Conservation (phyloP, 2,113 vertebrate species). For the Gallinago media region DNA sequence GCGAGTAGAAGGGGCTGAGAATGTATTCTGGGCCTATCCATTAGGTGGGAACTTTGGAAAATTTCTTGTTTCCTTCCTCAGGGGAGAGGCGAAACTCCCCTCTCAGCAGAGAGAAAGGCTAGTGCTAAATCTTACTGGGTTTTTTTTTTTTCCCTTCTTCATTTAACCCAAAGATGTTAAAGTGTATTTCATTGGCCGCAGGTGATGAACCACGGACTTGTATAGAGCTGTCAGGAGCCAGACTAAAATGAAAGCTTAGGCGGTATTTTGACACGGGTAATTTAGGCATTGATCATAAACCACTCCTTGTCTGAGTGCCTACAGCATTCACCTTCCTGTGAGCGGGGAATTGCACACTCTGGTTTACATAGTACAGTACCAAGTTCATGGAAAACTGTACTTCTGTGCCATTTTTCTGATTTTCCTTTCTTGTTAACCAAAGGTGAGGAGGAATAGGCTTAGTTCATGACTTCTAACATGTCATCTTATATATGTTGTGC, state of each 20-base stretch:
- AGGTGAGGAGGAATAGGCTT: neutral
- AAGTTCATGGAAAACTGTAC: neutral
- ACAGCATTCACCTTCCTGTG: neutral
- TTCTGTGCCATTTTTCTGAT: neutral
- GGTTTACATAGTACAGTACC: accelerated
- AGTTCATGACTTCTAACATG: neutral
- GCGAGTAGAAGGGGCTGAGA: neutral
- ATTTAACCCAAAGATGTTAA: neutral
- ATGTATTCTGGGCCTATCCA: neutral
- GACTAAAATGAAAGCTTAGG: neutral
- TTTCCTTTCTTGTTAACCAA: neutral
- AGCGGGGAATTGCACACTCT: neutral
- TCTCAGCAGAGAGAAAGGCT: neutral
- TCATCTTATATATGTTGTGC: accelerated
- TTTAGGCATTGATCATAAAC: neutral
- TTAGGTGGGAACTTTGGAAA: neutral
- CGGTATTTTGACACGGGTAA: neutral
- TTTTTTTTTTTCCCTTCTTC: neutral
- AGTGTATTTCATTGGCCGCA: neutral
- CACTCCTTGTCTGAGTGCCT: neutral
- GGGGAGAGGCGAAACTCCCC: neutral
- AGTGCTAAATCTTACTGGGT: neutral
- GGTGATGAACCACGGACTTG: neutral
- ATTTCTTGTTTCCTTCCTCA: neutral
- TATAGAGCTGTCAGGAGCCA: neutral